phyloP scores from a whole-genome alignment of 2,113 vertebrate species.

The Gracilinanus agilis region DNA sequence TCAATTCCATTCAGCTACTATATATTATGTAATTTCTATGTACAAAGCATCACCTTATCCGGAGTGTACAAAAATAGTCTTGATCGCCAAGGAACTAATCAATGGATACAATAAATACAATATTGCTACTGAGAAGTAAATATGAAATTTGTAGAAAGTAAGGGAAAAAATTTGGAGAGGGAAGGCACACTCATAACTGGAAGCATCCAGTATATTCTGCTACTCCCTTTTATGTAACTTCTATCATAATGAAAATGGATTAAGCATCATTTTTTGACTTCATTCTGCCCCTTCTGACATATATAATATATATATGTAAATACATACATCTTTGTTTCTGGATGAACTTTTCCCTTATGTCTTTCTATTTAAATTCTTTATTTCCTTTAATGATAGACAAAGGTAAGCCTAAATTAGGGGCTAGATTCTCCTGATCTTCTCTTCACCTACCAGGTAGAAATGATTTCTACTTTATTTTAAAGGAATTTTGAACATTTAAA shows the following conservation, averaged over 20 bases:
- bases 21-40: accelerated
- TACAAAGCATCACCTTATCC: not conserved
- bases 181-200: not conserved
- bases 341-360: not conserved
- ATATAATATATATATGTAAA: not conserved
- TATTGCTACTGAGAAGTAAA: not conserved
- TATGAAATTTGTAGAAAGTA: not conserved
- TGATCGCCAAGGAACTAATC: not conserved
- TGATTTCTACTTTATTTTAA: not conserved
- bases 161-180: not conserved
- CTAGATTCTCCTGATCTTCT: not conserved
- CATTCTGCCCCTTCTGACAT: not conserved
- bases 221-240: not conserved
- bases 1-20: not conserved
- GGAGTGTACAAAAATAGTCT: not conserved
- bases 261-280: not conserved
- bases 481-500: not conserved
- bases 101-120: no score
- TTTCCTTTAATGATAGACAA: not conserved
- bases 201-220: not conserved
- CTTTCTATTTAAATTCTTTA: not conserved
- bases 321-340: not conserved
- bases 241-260: not conserved
- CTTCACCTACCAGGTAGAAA: not conserved
- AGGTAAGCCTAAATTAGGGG: not conserved